These are phyloP conservation scores for Archilochus colubris DNA, from an alignment of 2,113 vertebrate species.

Conservation along the genomic window DNA sequence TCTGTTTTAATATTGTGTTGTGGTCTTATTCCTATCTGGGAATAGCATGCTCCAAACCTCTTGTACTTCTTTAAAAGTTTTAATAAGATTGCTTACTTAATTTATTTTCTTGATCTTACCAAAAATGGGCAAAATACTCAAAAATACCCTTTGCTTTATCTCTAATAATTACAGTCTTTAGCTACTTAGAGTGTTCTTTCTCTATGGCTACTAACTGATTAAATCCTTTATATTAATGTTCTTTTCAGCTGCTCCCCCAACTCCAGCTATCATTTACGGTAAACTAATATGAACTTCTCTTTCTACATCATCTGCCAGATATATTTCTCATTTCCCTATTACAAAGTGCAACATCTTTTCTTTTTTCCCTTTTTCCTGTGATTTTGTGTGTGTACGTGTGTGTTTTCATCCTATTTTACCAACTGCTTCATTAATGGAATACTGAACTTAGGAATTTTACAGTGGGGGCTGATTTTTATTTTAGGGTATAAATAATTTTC, in stretches of 20 bases:
- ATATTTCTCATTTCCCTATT: constrained; percentile 50
- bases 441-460: neutral
- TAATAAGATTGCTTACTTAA: neutral
- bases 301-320: constrained; percentile 62
- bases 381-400: neutral
- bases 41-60: neutral
- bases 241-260: constrained; percentile 91
- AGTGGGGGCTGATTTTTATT: neutral
- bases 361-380: neutral
- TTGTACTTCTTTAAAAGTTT: neutral
- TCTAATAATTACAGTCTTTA: constrained; percentile 41
- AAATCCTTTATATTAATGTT: constrained; percentile 84
- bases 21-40: neutral
- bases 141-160: neutral
- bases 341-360: neutral
- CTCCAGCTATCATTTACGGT: constrained; percentile 91
- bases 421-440: constrained; percentile 24
- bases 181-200: constrained; percentile 52
- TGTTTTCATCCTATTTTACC: constrained; percentile 37
- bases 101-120: neutral
- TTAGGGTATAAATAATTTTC: neutral
- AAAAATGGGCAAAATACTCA: neutral
- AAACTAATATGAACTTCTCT: constrained; percentile 81
- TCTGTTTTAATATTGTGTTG: neutral
- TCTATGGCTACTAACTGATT: constrained; percentile 80